Evolutionary conservation across 2,797 vertebrate species (phyloP).

Genomic region (Simalia tracyae): DNA sequence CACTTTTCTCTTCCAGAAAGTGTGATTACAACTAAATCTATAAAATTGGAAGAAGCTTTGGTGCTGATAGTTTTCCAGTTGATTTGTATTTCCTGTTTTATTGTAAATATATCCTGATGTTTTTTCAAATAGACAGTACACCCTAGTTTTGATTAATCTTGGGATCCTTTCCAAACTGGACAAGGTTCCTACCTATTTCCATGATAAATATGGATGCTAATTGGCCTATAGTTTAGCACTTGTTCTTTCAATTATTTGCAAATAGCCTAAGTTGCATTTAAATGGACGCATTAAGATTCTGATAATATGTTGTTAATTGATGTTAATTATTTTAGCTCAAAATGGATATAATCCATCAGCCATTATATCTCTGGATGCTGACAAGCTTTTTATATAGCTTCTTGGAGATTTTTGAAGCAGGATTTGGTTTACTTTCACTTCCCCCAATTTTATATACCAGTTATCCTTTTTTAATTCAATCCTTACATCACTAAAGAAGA

Average conservation of each 20-base stretch:
- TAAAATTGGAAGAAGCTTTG: background rate
- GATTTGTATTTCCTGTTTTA: background rate
- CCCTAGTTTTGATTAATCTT: background rate
- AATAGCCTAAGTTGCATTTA: background rate
- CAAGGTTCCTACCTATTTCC: background rate
- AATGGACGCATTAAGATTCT: background rate
- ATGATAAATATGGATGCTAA: background rate
- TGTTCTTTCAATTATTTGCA: conserved; percentile 1
- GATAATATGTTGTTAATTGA: background rate
- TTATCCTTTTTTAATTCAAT: background rate
- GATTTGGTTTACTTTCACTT: background rate
- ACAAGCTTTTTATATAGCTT: background rate
- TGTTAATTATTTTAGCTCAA: background rate
- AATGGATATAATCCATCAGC: background rate
- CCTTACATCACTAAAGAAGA: background rate
- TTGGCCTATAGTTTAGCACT: background rate
- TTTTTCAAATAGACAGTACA: background rate
- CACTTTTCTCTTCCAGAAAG: background rate
- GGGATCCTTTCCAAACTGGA: background rate
- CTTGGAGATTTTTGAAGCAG: background rate
- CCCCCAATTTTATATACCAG: background rate
- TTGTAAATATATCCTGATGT: background rate
- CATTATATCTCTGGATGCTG: background rate
- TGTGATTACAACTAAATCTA: background rate
- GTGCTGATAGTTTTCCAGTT: background rate